phyloP scores from a whole-genome alignment of 2,797 vertebrate species.

The Phyllotis vaccarum region DNA sequence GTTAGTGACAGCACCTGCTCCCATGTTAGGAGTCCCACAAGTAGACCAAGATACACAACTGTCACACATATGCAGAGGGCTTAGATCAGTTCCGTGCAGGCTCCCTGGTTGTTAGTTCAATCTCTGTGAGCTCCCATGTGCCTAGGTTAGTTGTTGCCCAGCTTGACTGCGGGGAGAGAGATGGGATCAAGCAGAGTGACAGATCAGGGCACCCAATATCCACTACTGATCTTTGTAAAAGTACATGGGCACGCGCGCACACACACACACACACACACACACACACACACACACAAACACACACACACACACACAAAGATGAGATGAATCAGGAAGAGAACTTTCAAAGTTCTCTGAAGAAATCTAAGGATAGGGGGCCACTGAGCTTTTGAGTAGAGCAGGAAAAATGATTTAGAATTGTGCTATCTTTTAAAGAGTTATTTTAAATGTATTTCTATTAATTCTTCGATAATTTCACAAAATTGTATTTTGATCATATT shows the following conservation, averaged over 20 bases:
- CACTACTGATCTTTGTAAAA: background rate
- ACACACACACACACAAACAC: background rate
- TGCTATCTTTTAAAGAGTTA: background rate
- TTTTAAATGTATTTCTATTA: background rate
- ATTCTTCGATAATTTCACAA: background rate
- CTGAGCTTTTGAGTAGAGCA: background rate
- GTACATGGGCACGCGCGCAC: background rate
- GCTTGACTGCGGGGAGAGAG: too few relatives aligned
- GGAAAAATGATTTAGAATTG: background rate
- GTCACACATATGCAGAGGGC: background rate
- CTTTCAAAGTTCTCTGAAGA: background rate
- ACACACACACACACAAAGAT: background rate
- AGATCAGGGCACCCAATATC: background rate
- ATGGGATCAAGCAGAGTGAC: background rate
- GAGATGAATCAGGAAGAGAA: too few relatives aligned
- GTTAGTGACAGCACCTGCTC: too few relatives aligned
- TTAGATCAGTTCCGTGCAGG: background rate
- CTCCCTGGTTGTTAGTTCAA: background rate
- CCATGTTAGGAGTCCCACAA: background rate
- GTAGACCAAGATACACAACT: background rate
- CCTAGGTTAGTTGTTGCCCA: background rate
- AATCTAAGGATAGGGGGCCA: background rate
- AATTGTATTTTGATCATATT: background rate
- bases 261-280: background rate
- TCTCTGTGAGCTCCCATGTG: background rate